Conservation (phyloP, 2,797 vertebrate genomes). For the Xyrichtys novacula region DNA sequence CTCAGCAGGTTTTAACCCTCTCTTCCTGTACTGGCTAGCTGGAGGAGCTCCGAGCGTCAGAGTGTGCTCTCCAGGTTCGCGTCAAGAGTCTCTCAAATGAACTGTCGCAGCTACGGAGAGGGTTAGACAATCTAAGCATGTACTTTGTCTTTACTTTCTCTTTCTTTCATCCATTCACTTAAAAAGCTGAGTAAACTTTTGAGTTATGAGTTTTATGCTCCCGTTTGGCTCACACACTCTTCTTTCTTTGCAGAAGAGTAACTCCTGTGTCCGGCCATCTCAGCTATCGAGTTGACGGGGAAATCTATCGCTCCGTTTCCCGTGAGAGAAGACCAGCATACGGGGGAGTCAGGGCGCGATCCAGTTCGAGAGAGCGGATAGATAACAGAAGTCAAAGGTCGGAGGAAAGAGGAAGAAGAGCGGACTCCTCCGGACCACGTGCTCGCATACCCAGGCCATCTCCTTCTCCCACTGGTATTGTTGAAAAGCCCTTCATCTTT, state of each 20-base stretch:
- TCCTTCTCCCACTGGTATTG: slow-evolving; percentile 84
- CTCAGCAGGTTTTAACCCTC: slow-evolving; percentile 10
- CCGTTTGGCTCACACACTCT: neutral
- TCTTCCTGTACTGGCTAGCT: slow-evolving; percentile 73
- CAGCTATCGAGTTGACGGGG: slow-evolving; percentile 71
- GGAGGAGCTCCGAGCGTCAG: slow-evolving; percentile 88
- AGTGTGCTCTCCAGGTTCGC: slow-evolving; percentile 86
- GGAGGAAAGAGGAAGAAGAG: slow-evolving; percentile 77
- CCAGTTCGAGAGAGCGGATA: slow-evolving; percentile 85
- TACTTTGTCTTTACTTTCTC: slow-evolving; percentile 69
- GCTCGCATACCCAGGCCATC: slow-evolving; percentile 81
- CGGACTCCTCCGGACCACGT: slow-evolving; percentile 81
- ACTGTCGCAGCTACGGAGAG: slow-evolving; percentile 86
- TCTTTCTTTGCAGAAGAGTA: slow-evolving; percentile 72
- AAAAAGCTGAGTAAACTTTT: slow-evolving; percentile 1
- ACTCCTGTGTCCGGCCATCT: slow-evolving; percentile 72
- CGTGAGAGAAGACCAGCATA: slow-evolving; percentile 75
- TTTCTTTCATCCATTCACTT: slow-evolving; percentile 40
- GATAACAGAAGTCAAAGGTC: slow-evolving; percentile 71
- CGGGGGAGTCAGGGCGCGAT: slow-evolving; percentile 77
- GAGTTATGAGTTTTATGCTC: neutral
- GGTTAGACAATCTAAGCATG: slow-evolving; percentile 84
- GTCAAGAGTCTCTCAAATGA: slow-evolving; percentile 90
- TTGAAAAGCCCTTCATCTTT: too few species aligned
- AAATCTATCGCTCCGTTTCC: slow-evolving; percentile 83